A percentile compares a stretch with the other conserved stretches of the same genome.
phyloP scores from a whole-genome alignment of 2,888 invertebrate species.

The Plagiodera versicolora region DNA sequence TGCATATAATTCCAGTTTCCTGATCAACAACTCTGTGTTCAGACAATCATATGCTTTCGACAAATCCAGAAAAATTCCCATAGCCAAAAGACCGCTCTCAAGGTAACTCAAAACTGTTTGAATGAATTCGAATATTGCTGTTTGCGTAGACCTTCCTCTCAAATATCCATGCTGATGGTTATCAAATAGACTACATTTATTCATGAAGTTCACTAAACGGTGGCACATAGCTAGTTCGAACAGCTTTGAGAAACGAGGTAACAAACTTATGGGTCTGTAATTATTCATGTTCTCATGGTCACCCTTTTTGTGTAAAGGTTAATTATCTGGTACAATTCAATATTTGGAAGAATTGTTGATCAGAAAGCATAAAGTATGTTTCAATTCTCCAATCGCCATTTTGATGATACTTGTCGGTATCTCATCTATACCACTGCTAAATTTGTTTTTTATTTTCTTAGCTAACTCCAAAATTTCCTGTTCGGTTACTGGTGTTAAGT shows the following conservation, averaged over 20 bases:
- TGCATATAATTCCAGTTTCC: not conserved
- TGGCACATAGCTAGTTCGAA: not conserved
- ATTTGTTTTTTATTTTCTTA: too few relatives aligned
- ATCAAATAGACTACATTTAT: too few relatives aligned
- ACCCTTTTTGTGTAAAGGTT: constrained; percentile 6
- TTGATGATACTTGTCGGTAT: too few relatives aligned
- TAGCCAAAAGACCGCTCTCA: not conserved
- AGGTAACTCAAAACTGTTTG: not conserved
- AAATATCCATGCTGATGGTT: not conserved
- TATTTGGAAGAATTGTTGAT: not conserved
- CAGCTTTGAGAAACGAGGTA: not conserved
- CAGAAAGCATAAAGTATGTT: not conserved
- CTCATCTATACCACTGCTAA: too few relatives aligned
- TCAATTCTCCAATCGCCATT: too few relatives aligned
- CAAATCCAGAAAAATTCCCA: not conserved
- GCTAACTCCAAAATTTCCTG: too few relatives aligned
- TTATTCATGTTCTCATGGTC: not conserved
- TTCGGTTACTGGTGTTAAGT: too few relatives aligned
- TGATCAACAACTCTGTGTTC: not conserved
- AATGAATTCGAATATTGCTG: not conserved
- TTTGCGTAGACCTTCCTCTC: not conserved
- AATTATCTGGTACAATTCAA: not conserved
- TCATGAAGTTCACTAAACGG: too few relatives aligned
- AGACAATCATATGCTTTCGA: not conserved
- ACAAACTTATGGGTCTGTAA: constrained; percentile 8